phyloP scores from a whole-genome alignment of 2,888 invertebrate species.

The Polietes domitor region DNA sequence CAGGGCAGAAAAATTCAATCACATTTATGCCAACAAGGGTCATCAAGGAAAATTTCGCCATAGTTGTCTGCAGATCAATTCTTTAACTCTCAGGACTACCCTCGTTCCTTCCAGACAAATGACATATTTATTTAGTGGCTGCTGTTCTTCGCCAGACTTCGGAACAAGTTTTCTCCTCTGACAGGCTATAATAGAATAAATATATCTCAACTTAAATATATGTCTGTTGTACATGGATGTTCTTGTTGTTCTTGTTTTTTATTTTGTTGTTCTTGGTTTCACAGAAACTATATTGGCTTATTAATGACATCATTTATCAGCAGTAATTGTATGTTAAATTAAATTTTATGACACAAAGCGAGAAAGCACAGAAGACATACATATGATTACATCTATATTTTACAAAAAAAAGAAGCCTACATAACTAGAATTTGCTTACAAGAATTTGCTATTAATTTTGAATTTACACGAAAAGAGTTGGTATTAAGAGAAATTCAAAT shows the following conservation, averaged over 20 bases:
- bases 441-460: too few species aligned
- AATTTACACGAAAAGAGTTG: too few species aligned
- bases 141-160: not conserved
- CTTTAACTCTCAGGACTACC: too few species aligned
- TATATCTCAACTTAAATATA: not conserved
- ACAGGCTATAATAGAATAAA: not conserved
- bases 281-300: not conserved
- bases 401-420: not conserved
- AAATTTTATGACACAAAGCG: not conserved
- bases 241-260: too few species aligned
- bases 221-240: not conserved
- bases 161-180: not conserved
- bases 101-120: not conserved
- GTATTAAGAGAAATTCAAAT: too few species aligned
- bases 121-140: not conserved
- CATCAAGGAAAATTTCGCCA: too few species aligned
- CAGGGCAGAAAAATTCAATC: too few species aligned
- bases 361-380: not conserved
- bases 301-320: constrained; percentile 12
- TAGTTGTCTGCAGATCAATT: too few species aligned
- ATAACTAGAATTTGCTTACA: too few species aligned
- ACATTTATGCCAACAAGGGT: too few species aligned
- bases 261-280: too few species aligned
- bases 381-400: not conserved
- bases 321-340: not conserved